Evolutionary conservation across 2,888 invertebrate genomes (phyloP).

Genomic region (Saturnia pavonia): DNA sequence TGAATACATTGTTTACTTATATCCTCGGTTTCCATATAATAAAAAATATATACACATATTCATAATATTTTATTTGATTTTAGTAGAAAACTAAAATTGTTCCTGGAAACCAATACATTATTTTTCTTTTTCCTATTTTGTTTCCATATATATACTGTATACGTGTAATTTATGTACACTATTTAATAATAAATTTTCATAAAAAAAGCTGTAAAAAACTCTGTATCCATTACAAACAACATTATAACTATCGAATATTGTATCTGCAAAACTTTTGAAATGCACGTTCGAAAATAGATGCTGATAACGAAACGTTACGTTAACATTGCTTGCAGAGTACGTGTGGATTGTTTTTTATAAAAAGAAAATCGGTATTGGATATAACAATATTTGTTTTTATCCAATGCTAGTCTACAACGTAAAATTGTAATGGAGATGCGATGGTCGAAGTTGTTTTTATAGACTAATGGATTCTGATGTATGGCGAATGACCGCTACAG

Average conservation of each 20-base stretch:
- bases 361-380: neutral
- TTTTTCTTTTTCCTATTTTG: neutral
- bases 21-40: neutral
- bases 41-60: no score
- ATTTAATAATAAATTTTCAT: slow-evolving; percentile 10
- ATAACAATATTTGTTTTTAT: neutral
- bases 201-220: slow-evolving; percentile 7
- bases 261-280: slow-evolving; percentile 3
- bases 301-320: neutral
- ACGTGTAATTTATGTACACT: neutral
- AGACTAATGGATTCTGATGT: slow-evolving; percentile 12
- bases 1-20: neutral
- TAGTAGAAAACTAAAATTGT: no score
- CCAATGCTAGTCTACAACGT: neutral
- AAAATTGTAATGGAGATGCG: slow-evolving; percentile 14
- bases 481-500: slow-evolving; percentile 25
- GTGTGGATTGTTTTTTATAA: neutral
- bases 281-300: neutral
- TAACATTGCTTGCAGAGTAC: neutral
- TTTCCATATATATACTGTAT: neutral
- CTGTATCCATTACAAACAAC: slow-evolving; percentile 6
- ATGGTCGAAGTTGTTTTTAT: slow-evolving; percentile 15
- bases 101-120: neutral
- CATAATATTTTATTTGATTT: no score
- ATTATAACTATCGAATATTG: slow-evolving; percentile 15